Evolutionary conservation across 2,888 invertebrate species (phyloP), one percentile per base, ranked within the genome.

Genomic region (Calameuta filiformis): DNA sequence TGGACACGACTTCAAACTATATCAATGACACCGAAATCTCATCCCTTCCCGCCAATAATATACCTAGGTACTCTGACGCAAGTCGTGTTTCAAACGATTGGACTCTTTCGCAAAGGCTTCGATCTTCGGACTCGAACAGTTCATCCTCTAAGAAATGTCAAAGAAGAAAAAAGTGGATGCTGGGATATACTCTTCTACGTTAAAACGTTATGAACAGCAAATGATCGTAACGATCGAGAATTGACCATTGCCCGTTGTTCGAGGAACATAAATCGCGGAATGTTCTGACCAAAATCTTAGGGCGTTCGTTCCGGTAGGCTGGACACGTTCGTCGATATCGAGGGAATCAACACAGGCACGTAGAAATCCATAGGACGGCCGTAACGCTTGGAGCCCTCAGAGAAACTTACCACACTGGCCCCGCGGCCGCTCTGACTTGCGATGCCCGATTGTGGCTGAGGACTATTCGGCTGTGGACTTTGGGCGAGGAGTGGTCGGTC

Each of bases 401-500:
- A 80, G 82, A 75, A 78, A 92, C 96, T 95, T 93, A 97, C 97
- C 94, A 97, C 96, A 85, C 97, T 96, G 78, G 97, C 95, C 78
- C 97, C 97, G 80, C 97, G 94, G 69, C 97, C 97, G 76, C 97
- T 96, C 90, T 97, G 97, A 81, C 96, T 94, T 69, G 95, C 95
- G 88, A 95, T 93, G 73, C 95, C 95, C 30, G 95, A 93, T 1
- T 94, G 94, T 12, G 93, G 92, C 85, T 95, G 95, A 0, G 96
- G 95, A 88, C 95, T 95, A 84, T 94, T 94, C 9, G 95, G 94
- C 84, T 94, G 93, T 71, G 94, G 92, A 87, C 92, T 91, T 84
- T 93, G 93, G 78, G 92, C 92, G 37, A 93, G 89, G 76, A 92
- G 86, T 12, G 93, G 92, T 78, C 93, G 91, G 88, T 95, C 95